Percentiles rank a stretch among this genome's conserved stretches.
Conservation (phyloP, 2,888 invertebrate species). For the Eumacrocentrus americanus region DNA sequence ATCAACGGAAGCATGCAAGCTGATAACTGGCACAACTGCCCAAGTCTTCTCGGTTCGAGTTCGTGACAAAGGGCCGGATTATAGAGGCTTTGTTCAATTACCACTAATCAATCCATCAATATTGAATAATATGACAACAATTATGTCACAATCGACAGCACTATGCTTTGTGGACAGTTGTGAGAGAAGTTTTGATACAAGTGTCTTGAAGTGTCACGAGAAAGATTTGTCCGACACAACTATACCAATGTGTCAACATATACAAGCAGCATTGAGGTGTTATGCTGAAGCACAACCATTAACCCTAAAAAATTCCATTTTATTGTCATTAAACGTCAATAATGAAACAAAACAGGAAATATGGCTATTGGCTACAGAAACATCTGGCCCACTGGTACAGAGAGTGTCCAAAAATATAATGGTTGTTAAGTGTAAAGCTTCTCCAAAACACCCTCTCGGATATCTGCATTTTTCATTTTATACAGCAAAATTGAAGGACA, state of each 20-base stretch:
- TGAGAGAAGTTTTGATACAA: conserved; percentile 65
- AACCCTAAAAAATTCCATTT: conserved; percentile 67
- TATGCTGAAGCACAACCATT: conserved; percentile 68
- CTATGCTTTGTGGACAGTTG: conserved; percentile 68
- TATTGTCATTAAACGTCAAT: conserved; percentile 67
- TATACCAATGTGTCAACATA: conserved; percentile 66
- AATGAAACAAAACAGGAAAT: conserved; percentile 69
- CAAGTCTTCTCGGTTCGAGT: conserved; percentile 74
- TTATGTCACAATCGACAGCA: conserved; percentile 60
- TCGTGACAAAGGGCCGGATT: conserved; percentile 72
- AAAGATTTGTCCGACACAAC: conserved; percentile 45
- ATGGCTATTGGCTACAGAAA: conserved; percentile 67
- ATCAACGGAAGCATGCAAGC: conserved; percentile 70
- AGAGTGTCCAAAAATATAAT: conserved; percentile 73
- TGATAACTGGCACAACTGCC: conserved; percentile 68
- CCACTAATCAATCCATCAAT: conserved; percentile 54
- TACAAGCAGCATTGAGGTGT: conserved; percentile 70
- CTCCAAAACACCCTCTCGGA: conserved; percentile 72
- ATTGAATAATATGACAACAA: conserved; percentile 57
- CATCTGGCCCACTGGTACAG: conserved; percentile 71
- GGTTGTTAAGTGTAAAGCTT: conserved; percentile 74
- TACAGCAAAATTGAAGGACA: conserved; percentile 62
- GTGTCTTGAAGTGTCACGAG: conserved; percentile 65
- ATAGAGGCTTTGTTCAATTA: conserved; percentile 75
- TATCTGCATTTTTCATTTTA: conserved; percentile 73